phyloP scores from a whole-genome alignment of 2,113 vertebrate genomes.

The Indicator maculatus region DNA sequence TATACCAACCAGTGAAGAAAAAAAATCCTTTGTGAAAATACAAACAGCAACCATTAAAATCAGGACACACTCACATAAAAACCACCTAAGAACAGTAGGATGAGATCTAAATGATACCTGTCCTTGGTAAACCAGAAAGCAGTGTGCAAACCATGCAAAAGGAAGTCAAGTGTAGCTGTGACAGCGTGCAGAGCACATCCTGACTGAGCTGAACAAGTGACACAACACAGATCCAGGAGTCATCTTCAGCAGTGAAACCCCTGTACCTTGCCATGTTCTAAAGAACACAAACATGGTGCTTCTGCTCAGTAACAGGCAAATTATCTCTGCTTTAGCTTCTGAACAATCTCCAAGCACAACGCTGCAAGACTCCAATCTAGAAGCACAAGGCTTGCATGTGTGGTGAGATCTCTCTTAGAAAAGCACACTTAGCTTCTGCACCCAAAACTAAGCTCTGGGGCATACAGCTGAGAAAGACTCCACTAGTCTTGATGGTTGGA shows the following conservation, averaged over 20 bases:
- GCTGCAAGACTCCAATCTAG: accelerated
- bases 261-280: not conserved
- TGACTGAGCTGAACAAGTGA: not conserved
- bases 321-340: not conserved
- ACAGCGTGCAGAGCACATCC: accelerated
- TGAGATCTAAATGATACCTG: not conserved
- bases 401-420: not conserved
- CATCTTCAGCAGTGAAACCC: not conserved
- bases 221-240: not conserved
- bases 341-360: not conserved
- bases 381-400: not conserved
- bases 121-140: not conserved
- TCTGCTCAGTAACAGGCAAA: not conserved
- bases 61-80: not conserved
- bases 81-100: not conserved
- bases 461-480: not conserved
- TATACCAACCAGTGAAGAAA: not conserved
- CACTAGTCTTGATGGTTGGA: no score
- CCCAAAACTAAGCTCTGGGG: not conserved
- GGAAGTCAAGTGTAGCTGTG: accelerated
- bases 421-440: not conserved
- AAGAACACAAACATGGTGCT: not conserved
- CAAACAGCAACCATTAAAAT: not conserved
- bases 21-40: not conserved
- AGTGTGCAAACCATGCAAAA: not conserved